Evolutionary conservation across 2,888 invertebrate genomes (phyloP), one percentile per base, ranked within the genome.

Genomic region (Drosophila meridionalis): DNA sequence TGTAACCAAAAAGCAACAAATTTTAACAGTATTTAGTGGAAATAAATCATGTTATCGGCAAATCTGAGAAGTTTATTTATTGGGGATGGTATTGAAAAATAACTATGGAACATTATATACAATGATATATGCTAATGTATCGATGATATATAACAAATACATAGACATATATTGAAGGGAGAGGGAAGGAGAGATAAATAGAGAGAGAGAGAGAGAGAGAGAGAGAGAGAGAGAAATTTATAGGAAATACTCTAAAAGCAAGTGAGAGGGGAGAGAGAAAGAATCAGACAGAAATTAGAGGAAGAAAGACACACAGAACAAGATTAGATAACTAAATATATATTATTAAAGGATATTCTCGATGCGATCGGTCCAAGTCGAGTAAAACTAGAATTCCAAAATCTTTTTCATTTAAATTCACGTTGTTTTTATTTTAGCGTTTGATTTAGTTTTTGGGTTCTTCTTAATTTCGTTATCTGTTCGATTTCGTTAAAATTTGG

Each of bases 401-500:
- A 20, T 38, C 50, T 36, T 68, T 69, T 69, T 65, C 57, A 57
- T 74, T 86, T 83, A 83, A 83, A 83, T 83, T 81, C 68, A 76
- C 70, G 56, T 68, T 43, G 65, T 43, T 73, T 65, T 73, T 59
- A 40, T 47, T 57, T 68, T 42, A 62, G 57, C 73, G 42, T 68
- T 63, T 59, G 48, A 32, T 32, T 52, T 52, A 1, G 34, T 52
- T 36, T 20, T 50, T 12, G 26, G 36, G 1, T 6, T 36, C 12
- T 28, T 26, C 9, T 55, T 40, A 40, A 28, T 12, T 69, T 64
- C 76, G 75, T 76, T 80, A 73, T 69, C 73, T 72, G 38, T 69
- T 65, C 76, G 75, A 74, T 80, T 69, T 69, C 73, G 76, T 68
- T 73, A 79, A 83, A 86, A 83, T 81, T 81, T 83, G 83, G 81